Percentiles rank a stretch among this genome's conserved stretches.
phyloP scores from a whole-genome alignment of 2,113 vertebrate genomes.

The Pomatostomus ruficeps region DNA sequence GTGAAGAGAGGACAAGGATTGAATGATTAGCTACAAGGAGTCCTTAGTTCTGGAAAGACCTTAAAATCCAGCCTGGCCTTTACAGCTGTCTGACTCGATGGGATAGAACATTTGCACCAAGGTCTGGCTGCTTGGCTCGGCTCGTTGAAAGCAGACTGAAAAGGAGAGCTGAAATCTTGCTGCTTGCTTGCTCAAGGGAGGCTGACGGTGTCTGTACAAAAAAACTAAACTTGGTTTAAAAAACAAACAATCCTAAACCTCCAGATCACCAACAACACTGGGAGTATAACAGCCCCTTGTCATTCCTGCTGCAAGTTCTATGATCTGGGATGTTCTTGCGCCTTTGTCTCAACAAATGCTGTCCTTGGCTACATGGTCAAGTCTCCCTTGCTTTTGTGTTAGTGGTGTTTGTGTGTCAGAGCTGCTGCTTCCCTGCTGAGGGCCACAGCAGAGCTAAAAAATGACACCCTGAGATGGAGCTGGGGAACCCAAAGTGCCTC shows the following conservation, averaged over 20 bases:
- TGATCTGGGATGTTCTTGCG: not conserved
- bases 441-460: not conserved
- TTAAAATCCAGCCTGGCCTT: not conserved
- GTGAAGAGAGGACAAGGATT: not conserved
- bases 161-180: not conserved
- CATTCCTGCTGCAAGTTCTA: not conserved
- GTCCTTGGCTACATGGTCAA: not conserved
- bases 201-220: fast-evolving
- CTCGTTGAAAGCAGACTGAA: not conserved
- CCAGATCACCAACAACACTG: not conserved
- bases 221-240: not conserved
- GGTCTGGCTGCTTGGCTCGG: not conserved
- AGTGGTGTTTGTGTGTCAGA: not conserved
- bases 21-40: not conserved
- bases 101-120: not conserved
- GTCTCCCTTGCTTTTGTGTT: not conserved
- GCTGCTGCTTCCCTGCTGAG: not conserved
- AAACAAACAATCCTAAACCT: not conserved
- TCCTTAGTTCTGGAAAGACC: not conserved
- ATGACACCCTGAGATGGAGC: not conserved
- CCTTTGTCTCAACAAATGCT: not conserved
- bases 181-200: not conserved
- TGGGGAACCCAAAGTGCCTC: not conserved
- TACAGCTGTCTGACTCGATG: not conserved
- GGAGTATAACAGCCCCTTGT: not conserved